Evolutionary conservation across 2,113 vertebrate genomes (phyloP).

Genomic region (Xenotilapia longispinis): DNA sequence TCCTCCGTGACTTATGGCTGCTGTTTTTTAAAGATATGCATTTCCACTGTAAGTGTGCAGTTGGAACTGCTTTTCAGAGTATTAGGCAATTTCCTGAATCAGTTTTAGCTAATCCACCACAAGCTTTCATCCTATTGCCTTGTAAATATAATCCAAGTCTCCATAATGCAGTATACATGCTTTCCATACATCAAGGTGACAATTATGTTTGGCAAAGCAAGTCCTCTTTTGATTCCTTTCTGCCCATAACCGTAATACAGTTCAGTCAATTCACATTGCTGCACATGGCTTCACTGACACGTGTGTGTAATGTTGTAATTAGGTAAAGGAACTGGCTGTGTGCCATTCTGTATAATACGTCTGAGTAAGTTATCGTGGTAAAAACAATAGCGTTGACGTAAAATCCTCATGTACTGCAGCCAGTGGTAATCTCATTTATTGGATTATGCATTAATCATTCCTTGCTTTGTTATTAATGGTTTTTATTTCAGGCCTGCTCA

Average conservation of each 20-base stretch:
- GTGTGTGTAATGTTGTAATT: background rate
- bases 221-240: background rate
- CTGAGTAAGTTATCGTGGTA: background rate
- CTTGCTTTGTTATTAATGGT: background rate
- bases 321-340: background rate
- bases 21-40: background rate
- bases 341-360: background rate
- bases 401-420: background rate
- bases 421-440: background rate
- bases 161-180: background rate
- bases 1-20: background rate
- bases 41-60: background rate
- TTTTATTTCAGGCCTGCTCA: constrained; percentile 6
- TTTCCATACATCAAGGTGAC: background rate
- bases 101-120: background rate
- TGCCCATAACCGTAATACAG: background rate
- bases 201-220: background rate
- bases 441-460: background rate
- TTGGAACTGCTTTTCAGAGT: background rate
- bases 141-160: background rate
- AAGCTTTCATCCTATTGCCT: background rate
- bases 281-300: background rate
- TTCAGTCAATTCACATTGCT: background rate
- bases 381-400: background rate
- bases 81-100: background rate